phyloP scores from a whole-genome alignment of 2,888 invertebrate genomes.

The Kryphioiulus occultus region DNA sequence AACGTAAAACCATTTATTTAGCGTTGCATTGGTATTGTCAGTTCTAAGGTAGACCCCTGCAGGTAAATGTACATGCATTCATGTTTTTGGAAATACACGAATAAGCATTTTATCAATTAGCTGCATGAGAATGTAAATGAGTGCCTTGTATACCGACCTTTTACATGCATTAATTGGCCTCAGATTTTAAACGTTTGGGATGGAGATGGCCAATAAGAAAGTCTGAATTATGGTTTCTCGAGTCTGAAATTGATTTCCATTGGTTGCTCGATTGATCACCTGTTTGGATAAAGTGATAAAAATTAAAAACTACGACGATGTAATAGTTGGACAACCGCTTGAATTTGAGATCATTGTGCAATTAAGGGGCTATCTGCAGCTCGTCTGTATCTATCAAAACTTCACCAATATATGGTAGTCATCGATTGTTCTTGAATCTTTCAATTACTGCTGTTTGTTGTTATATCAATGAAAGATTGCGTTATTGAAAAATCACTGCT shows the following conservation, averaged over 20 bases:
- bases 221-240: background rate
- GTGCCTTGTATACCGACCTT: background rate
- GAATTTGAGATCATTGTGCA: background rate
- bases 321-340: background rate
- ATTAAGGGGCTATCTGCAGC: background rate
- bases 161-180: background rate
- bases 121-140: background rate
- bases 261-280: background rate
- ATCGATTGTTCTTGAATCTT: background rate
- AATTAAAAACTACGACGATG: background rate
- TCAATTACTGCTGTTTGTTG: background rate
- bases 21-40: background rate
- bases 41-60: background rate
- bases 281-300: background rate
- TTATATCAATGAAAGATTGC: background rate
- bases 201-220: background rate
- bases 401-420: background rate
- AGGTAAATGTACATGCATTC: background rate
- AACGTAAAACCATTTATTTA: background rate
- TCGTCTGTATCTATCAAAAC: background rate
- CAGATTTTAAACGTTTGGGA: background rate
- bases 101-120: background rate
- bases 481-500: background rate
- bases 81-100: background rate
- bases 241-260: background rate